Evolutionary conservation across 2,888 invertebrate species (phyloP), one percentile per base, ranked within the genome.

Genomic region (Trichacis sp.): DNA sequence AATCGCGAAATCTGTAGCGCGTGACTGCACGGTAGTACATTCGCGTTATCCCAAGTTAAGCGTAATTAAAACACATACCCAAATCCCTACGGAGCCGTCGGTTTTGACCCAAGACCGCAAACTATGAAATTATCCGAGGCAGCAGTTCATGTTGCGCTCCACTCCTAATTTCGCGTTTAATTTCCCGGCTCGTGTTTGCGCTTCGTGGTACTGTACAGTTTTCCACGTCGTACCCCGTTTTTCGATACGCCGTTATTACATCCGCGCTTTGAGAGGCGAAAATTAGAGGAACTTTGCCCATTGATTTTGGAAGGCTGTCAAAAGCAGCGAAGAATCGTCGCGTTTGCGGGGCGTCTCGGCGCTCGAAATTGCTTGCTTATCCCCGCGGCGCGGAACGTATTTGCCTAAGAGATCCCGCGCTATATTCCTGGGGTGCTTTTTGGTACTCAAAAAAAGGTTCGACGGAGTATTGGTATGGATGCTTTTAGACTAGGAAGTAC

Each of bases 61-160:
- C 74, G 70, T 79, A 79, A 80, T 79, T 80, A 79, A 80, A 80
- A 80, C 19, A 19, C 43, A 43, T 79, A 79, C 79, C 77, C 73
- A 71, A 70, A 77, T 76, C 71, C 73, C 66, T 61, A 65, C 59
- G 54, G 69, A 65, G 56, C 73, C 57, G 68, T 70, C 71, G 70
- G 68, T 70, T 71, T 72, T 73, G 72, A 72, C 74, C 73, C 74
- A 71, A 74, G 70, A 73, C 74, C 75, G 73, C 76, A 72, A 76
- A 76, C 75, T 75, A 72, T 73, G 71, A 75, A 78, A 77, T 77
- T 77, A 77, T 68, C 71, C 73, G 63, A 67, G 63, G 66, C 65
- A 70, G 64, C 61, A 66, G 69, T 73, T 71, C 60, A 51, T 64
- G 55, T 64, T 70, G 68, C 63, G 52, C 62, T 46, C 49, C 42